Evolutionary conservation across 2,113 vertebrate genomes (phyloP).

Genomic region (Chaetura pelagica): DNA sequence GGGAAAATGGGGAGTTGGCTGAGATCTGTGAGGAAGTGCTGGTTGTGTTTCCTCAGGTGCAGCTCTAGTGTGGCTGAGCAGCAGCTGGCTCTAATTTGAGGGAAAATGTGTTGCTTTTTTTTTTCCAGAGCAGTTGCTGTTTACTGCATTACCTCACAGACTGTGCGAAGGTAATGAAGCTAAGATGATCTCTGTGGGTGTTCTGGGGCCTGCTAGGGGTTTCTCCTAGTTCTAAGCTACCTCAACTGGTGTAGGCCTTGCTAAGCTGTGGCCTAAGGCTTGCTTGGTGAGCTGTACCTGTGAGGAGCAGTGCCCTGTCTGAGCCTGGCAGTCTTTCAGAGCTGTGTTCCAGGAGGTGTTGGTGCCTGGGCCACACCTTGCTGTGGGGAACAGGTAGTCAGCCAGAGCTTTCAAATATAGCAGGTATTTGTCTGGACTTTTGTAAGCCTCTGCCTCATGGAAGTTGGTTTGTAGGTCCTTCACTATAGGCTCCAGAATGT

Average conservation of each 20-base stretch:
- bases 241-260: rapidly evolving
- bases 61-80: rapidly evolving
- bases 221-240: rapidly evolving
- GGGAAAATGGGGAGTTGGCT: rapidly evolving
- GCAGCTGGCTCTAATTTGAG: neutral
- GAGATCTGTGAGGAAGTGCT: rapidly evolving
- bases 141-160: rapidly evolving
- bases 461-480: rapidly evolving
- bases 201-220: rapidly evolving
- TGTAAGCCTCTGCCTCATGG: rapidly evolving
- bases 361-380: rapidly evolving
- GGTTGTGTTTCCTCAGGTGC: rapidly evolving
- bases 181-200: rapidly evolving
- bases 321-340: rapidly evolving
- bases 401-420: rapidly evolving
- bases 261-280: rapidly evolving
- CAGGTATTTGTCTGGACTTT: rapidly evolving
- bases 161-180: neutral
- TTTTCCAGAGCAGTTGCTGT: rapidly evolving
- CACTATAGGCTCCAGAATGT: rapidly evolving
- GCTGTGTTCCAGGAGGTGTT: rapidly evolving
- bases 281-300: rapidly evolving
- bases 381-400: too few species aligned
- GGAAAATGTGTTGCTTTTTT: neutral
- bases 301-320: rapidly evolving